Conservation (phyloP, 2,797 vertebrate genomes). For the Onychomys leucogaster region DNA sequence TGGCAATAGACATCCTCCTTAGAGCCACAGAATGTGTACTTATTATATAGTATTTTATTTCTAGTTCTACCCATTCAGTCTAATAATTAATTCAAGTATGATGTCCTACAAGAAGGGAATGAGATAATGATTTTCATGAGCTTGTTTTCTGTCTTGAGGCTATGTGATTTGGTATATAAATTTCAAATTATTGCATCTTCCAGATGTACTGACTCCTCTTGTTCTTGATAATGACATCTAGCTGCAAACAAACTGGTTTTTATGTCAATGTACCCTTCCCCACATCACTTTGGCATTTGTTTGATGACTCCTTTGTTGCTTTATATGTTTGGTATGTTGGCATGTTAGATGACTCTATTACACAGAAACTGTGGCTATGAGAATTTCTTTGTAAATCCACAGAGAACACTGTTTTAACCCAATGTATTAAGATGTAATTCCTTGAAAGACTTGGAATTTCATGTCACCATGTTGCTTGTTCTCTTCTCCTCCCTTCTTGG, state of each 20-base stretch:
- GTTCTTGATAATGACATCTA: not conserved
- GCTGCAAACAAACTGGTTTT: not conserved
- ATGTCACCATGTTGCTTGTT: not conserved
- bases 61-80: not conserved
- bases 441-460: not conserved
- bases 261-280: not conserved
- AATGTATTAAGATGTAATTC: slow-evolving; percentile 12
- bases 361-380: not conserved
- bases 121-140: not conserved
- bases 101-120: not conserved
- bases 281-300: not conserved
- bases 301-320: not conserved
- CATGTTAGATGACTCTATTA: not conserved
- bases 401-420: not conserved
- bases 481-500: not conserved
- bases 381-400: not conserved
- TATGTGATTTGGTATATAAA: not conserved
- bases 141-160: not conserved
- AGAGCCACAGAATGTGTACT: not conserved
- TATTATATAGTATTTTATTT: not conserved
- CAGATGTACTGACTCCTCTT: not conserved
- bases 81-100: not conserved
- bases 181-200: not conserved
- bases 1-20: not conserved
- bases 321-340: not conserved